A percentile compares a stretch with the other conserved stretches of the same genome.
phyloP scores from a whole-genome alignment of 2,888 invertebrate species.

The Alcis repandata region DNA sequence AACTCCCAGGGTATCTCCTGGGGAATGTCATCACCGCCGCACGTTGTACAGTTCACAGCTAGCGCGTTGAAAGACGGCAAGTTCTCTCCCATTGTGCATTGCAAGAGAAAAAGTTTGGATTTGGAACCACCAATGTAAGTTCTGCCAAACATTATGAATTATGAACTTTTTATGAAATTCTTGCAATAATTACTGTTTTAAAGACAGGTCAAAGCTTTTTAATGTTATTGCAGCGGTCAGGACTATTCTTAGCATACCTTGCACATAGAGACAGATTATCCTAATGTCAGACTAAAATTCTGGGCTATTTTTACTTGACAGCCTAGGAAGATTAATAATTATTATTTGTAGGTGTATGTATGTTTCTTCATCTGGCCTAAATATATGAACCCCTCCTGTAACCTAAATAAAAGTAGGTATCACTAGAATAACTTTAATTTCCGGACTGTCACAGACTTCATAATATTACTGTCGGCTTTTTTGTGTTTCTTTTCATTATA shows the following conservation, averaged over 20 bases:
- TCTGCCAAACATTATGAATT: neutral
- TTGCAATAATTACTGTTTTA: neutral
- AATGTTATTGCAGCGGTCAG: neutral
- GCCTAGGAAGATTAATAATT: no score
- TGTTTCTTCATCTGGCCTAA: no score
- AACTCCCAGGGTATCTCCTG: conserved; percentile 84
- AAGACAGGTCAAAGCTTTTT: neutral
- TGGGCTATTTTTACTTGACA: no score
- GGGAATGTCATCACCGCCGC: conserved; percentile 78
- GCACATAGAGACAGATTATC: no score
- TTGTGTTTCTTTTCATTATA: no score
- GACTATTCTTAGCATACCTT: neutral
- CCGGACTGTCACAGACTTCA: no score
- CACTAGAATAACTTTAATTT: no score
- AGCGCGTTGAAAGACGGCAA: conserved; percentile 61
- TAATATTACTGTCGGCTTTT: no score
- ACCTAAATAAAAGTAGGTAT: no score
- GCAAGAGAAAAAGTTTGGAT: conserved; percentile 79
- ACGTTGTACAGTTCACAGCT: conserved; percentile 81
- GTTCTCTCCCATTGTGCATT: conserved; percentile 63
- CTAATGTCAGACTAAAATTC: no score
- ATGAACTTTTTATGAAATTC: neutral
- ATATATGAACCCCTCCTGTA: no score
- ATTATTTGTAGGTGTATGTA: no score
- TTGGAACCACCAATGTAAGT: conserved; percentile 84